A percentile compares a stretch with the other conserved stretches of the same genome.
Conservation (phyloP, 2,113 vertebrate species). For the Isichthys henryi region DNA sequence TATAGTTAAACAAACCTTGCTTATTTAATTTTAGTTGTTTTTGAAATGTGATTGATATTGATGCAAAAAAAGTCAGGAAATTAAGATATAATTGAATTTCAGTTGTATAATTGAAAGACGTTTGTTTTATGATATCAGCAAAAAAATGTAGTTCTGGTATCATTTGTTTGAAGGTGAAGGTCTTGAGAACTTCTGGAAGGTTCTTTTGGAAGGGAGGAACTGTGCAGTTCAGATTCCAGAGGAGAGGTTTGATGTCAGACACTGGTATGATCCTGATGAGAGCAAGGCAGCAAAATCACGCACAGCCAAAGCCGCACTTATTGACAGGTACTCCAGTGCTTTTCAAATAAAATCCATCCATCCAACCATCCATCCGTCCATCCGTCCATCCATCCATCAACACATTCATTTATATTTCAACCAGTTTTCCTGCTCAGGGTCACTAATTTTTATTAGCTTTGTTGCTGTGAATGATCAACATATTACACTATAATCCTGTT, state of each 20-base stretch:
- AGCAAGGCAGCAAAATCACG: constrained; percentile 64
- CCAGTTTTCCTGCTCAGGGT: not conserved
- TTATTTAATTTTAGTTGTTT: not conserved
- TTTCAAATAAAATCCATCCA: not conserved
- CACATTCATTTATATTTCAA: not conserved
- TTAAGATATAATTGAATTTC: not conserved
- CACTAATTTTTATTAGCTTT: not conserved
- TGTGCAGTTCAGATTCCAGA: constrained; percentile 66
- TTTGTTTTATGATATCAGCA: not conserved
- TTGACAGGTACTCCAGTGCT: constrained; percentile 53
- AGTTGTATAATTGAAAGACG: not conserved
- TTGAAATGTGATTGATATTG: not conserved
- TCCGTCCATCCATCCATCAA: not conserved
- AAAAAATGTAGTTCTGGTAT: not conserved
- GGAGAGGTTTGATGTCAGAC: constrained; percentile 59
- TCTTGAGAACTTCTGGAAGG: constrained; percentile 69
- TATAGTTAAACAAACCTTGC: not conserved
- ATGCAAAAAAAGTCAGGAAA: not conserved
- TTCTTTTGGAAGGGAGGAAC: constrained; percentile 68
- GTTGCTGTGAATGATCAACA: not conserved
- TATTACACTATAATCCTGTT: not conserved
- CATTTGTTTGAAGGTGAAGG: constrained; percentile 60
- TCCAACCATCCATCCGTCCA: not conserved
- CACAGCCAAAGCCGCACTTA: constrained; percentile 64
- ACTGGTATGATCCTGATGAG: constrained; percentile 63